Percentiles rank a stretch among this genome's conserved stretches.
Conservation (phyloP, 2,113 vertebrate genomes). For the Indicator indicator region DNA sequence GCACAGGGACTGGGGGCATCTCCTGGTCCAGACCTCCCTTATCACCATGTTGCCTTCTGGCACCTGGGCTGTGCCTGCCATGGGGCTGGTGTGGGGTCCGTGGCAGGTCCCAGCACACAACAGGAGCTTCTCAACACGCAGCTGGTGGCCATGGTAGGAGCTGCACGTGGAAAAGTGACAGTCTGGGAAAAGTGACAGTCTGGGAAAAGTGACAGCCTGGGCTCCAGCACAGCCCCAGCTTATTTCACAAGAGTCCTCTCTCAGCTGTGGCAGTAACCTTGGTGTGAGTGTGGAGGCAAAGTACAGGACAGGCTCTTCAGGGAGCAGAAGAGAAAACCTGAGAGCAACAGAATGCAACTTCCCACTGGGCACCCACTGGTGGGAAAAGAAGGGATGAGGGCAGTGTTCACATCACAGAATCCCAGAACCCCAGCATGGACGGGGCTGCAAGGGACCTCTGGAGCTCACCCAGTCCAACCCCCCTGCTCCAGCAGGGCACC, state of each 20-base stretch:
- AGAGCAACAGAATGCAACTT: background rate
- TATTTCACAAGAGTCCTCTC: background rate
- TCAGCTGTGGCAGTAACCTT: background rate
- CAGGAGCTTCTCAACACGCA: background rate
- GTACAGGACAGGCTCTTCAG: background rate
- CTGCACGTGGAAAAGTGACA: background rate
- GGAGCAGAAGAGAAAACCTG: background rate
- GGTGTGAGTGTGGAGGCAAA: background rate
- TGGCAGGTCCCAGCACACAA: too few species aligned
- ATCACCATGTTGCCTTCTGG: background rate
- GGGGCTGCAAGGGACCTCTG: too few species aligned
- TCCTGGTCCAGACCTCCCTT: background rate
- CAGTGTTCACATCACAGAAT: rapidly evolving
- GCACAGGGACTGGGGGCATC: background rate
- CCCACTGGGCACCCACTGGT: rapidly evolving
- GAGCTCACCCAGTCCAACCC: too few species aligned
- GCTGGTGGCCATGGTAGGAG: background rate
- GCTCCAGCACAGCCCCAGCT: background rate
- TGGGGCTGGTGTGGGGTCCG: too few species aligned
- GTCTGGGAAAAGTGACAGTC: background rate
- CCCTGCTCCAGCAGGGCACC: too few species aligned
- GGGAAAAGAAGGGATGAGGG: background rate
- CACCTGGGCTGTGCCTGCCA: rapidly evolving
- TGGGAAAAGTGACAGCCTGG: background rate
- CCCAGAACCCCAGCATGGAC: too few species aligned